Conservation (phyloP, 2,797 vertebrate genomes). For the Benthosema pterotum region DNA sequence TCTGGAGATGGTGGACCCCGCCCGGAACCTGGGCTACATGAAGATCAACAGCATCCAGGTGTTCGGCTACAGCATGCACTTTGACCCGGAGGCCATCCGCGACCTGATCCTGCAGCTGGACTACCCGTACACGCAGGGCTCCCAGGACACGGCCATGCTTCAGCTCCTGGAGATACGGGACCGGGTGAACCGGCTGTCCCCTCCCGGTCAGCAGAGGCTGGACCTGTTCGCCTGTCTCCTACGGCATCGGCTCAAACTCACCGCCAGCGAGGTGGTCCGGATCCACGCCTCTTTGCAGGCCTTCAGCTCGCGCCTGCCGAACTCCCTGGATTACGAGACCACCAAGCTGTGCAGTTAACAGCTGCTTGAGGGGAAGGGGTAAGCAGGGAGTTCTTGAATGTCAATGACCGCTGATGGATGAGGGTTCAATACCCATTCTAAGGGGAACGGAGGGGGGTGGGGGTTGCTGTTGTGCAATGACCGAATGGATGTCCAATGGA, state of each 20-base stretch:
- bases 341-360: slow-evolving; percentile 98
- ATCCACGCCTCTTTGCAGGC: slow-evolving; percentile 93
- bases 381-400: slow-evolving; percentile 20
- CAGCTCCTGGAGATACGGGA: slow-evolving; percentile 94
- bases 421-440: no score
- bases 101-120: slow-evolving; percentile 96
- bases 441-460: slow-evolving; percentile 6
- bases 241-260: slow-evolving; percentile 94
- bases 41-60: slow-evolving; percentile 98
- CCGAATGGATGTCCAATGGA: slow-evolving; percentile 34
- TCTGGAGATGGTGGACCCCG: slow-evolving; percentile 89
- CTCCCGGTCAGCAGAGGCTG: slow-evolving; percentile 88
- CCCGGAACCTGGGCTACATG: slow-evolving; percentile 95
- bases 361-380: slow-evolving; percentile 47
- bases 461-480: slow-evolving; percentile 35
- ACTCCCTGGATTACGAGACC: slow-evolving; percentile 94
- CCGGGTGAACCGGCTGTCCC: slow-evolving; percentile 94
- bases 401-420: slow-evolving; percentile 1
- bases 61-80: slow-evolving; percentile 99
- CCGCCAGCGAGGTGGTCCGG: slow-evolving; percentile 92
- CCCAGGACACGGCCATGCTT: slow-evolving; percentile 94
- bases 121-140: slow-evolving; percentile 96
- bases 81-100: slow-evolving; percentile 94
- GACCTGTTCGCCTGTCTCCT: slow-evolving; percentile 96
- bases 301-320: slow-evolving; percentile 92